Evolutionary conservation across 2,113 vertebrate genomes (phyloP), one percentile per base, ranked within the genome.

Genomic region (Mionectes macconnelli): DNA sequence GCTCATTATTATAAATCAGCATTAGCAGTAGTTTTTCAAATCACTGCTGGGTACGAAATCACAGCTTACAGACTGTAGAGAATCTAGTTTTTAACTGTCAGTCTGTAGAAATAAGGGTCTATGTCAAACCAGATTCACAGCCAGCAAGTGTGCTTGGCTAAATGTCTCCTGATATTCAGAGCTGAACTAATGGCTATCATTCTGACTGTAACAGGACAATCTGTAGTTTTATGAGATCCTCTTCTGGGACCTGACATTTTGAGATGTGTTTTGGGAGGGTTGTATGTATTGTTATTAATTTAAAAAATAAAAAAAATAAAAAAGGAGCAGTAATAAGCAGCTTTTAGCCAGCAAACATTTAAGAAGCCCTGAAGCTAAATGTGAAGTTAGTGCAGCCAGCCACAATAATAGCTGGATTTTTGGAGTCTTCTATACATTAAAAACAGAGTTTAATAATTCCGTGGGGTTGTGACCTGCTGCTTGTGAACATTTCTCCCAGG

Each of bases 11-110:
- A 90, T 66, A 90, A 97, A 94, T 94, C 47, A 96, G n/a, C 72
- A 94, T 95, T 90, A 87, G 84, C 68, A 57, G 67, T 82, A 49
- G 30, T 86, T 94, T 96, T 97, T 79, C 89, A 90, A 50, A 88
- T 85, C 69, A 74, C 33, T 84, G 28, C 23, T 95, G 35, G 28
- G 40, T 91, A 78, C 69, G 37, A 93, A 95, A 66, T 68, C 56
- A 44, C 40, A 83, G 81, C 89, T 96, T 95, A 84, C 47, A 70
- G 62, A 95, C 52, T 94, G 62, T 87, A 64, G 22, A 91, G 60
- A 89, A 64, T 15, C 42, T 59, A 37, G 25, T 80, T 94, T 96
- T 69, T 49, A 86, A 47, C 47, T 79, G 83, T 79, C 73, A 90
- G 10, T 88, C 72, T 59, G 16, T 68, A 90, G 76, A 96, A 45